Evolutionary conservation across 2,797 vertebrate species (phyloP), one percentile per base, ranked within the genome.

Genomic region (Malacoraja senta): DNA sequence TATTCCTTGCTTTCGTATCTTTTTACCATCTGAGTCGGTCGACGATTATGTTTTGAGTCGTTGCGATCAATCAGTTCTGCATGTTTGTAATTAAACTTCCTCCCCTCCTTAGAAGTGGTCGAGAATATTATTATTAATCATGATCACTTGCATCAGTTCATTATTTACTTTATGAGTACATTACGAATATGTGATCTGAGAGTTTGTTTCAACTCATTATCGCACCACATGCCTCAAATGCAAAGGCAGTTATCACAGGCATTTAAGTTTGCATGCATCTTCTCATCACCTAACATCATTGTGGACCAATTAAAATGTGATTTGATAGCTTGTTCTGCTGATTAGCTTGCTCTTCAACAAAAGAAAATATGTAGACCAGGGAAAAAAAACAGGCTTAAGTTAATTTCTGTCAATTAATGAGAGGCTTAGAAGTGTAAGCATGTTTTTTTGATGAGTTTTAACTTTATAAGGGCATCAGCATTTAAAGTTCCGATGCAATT

Each of bases 381-480:
- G 44, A 61, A 74, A 44, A 92, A 72, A 74, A 91, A 19, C 71
- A 91, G 21, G 38, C 35, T 74, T 15, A 74, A 53, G 21, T 91
- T 91, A 76, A 74, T 92, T 92, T 92, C 38, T 92, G 90, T 76
- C 90, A 92, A 53, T 92, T 92, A 74, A 26, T 76, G 35, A 71
- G 35, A 76, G 90, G 38, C 35, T 92, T 91, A 74, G 35, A 76
- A 92, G 26, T 92, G 90, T 92, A 76, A 53, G 44, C 44, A 53
- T 91, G 68, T 92, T 72, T 80, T 72, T 92, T 26, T 76, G 90
- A 35, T 92, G 68, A 74, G 26, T 76, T 92, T 71, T 29, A 92
- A 74, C 26, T 76, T 92, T 92, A 76, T 17, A 76, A 76, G 72
- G 12, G 19, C 44, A 38, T 29, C 38, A 92, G 12, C 90, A 80